Conservation (phyloP, 2,888 invertebrate genomes). For the Octodonta nipae region DNA sequence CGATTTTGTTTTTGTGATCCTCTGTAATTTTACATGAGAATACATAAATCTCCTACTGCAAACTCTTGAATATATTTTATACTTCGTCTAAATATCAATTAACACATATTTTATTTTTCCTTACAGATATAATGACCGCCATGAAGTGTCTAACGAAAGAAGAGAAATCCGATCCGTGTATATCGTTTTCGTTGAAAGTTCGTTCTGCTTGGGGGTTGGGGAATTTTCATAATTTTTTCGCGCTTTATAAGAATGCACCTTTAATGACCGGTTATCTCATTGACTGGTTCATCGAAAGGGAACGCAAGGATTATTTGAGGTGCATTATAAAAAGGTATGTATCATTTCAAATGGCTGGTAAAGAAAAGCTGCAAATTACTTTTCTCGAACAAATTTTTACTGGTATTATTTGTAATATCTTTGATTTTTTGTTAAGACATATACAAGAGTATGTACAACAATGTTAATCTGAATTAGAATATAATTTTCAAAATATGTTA, state of each 20-base stretch:
- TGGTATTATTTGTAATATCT: too few species aligned
- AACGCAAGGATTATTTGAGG: constrained; percentile 82
- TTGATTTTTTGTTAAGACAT: too few species aligned
- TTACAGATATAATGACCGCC: constrained; percentile 83
- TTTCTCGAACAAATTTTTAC: too few species aligned
- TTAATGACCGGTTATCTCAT: constrained; percentile 93
- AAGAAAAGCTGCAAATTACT: too few species aligned
- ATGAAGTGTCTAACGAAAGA: constrained; percentile 64
- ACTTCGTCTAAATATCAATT: too few species aligned
- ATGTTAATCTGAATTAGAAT: too few species aligned
- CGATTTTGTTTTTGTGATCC: neutral
- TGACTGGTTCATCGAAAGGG: constrained; percentile 95
- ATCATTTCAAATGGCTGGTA: too few species aligned
- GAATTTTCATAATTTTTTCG: constrained; percentile 87
- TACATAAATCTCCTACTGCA: too few species aligned
- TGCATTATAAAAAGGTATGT: constrained; percentile 95
- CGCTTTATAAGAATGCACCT: constrained; percentile 76
- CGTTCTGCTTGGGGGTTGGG: constrained; percentile 86
- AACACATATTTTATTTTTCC: constrained; percentile 15
- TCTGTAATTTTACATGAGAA: too few species aligned
- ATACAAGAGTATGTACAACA: too few species aligned
- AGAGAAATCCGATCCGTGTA: constrained; percentile 68
- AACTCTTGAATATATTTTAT: too few species aligned
- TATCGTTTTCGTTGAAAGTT: constrained; percentile 75
- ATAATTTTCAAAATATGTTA: too few species aligned